phyloP scores from a whole-genome alignment of 2,797 vertebrate genomes.

The Neolamprologus multifasciatus region DNA sequence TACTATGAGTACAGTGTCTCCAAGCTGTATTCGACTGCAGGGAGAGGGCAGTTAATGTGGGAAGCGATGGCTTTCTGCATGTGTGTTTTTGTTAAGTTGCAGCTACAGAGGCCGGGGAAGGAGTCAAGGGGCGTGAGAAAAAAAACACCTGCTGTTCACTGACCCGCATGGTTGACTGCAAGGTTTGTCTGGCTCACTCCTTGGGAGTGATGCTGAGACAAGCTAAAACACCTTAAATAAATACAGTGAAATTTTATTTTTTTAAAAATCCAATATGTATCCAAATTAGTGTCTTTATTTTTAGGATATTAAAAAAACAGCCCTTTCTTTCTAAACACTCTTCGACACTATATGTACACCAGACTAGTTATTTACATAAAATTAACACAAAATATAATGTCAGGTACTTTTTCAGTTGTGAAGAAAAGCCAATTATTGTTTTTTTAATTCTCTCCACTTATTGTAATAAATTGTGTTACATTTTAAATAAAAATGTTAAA shows the following conservation, averaged over 20 bases:
- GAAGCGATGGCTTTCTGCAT: slow-evolving; percentile 24
- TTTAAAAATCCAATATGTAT: background rate
- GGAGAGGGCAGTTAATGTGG: background rate
- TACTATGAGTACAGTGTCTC: background rate
- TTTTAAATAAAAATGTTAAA: background rate
- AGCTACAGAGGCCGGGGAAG: slow-evolving; percentile 25
- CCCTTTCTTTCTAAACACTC: background rate
- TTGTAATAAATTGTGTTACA: background rate
- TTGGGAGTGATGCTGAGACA: background rate
- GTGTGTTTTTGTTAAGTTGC: slow-evolving; percentile 27
- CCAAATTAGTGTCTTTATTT: background rate
- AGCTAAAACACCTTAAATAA: background rate
- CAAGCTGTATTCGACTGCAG: background rate
- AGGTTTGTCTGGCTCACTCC: slow-evolving; percentile 7
- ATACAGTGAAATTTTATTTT: background rate
- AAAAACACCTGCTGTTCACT: slow-evolving; percentile 57
- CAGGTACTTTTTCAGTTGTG: background rate
- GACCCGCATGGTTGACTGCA: slow-evolving; percentile 40
- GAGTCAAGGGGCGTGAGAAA: slow-evolving; percentile 65
- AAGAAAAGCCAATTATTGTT: background rate
- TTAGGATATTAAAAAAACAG: background rate
- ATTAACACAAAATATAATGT: background rate
- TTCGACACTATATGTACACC: background rate
- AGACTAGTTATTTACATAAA: background rate
- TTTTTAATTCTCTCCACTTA: background rate